Evolutionary conservation across 2,888 invertebrate species (phyloP).

Genomic region (Sclerodermus sp.): DNA sequence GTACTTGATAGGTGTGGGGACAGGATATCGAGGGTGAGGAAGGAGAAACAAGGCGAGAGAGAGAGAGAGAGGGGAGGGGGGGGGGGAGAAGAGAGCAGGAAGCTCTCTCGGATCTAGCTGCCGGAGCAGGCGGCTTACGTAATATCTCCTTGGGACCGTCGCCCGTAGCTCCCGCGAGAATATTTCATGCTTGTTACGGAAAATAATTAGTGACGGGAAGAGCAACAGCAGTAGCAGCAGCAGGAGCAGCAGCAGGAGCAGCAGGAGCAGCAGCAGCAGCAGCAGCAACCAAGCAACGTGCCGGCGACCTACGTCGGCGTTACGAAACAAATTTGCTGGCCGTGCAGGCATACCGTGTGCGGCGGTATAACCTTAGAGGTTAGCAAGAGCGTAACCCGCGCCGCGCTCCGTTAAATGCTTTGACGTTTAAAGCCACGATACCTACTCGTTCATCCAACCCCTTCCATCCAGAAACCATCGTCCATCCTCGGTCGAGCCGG

Average conservation of each 20-base stretch:
- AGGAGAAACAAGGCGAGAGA: no score
- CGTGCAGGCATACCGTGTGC: constrained; percentile 24
- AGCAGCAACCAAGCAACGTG: constrained; percentile 16
- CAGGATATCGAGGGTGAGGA: no score
- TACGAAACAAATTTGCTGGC: constrained; percentile 39
- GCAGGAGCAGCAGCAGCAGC: not conserved
- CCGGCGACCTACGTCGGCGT: constrained; percentile 18
- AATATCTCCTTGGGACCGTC: constrained; percentile 16
- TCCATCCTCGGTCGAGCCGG: no score
- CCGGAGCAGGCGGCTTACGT: constrained; percentile 5
- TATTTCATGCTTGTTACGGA: constrained; percentile 45
- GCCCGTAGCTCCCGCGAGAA: constrained; percentile 16
- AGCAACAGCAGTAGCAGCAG: constrained; percentile 14
- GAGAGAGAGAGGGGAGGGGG: no score
- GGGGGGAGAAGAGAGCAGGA: not conserved
- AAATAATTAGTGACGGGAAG: constrained; percentile 48
- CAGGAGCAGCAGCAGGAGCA: constrained; percentile 11
- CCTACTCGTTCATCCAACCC: no score
- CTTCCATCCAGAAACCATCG: no score
- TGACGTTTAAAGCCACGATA: no score
- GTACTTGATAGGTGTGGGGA: no score
- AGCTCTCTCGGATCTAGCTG: not conserved
- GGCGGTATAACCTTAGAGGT: constrained; percentile 8
- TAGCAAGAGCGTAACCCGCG: no score
- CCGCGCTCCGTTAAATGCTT: no score